Base-by-base conservation (phyloP, 1,140 invertebrate genomes). In the Aphis craccivora region DNA sequence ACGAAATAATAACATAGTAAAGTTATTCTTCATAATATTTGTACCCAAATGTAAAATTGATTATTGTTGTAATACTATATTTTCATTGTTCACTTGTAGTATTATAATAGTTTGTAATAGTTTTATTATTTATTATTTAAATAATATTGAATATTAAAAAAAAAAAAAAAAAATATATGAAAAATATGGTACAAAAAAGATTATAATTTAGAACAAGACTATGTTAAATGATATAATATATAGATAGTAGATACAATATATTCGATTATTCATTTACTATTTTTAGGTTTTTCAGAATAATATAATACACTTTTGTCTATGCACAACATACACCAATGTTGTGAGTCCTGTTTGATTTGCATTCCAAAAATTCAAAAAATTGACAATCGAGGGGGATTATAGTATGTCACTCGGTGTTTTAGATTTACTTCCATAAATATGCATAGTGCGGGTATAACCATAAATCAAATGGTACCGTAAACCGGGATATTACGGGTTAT, bases 401-500 rank as follows among this genome's bases (percentile, higher is more conserved):
- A 22, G 23, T 55, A 55, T 35, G 88, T 90, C 89, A 30, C 40
- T 3, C 11, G 35, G 37, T 11, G 30, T 90, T 90, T 90, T 60
- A 40, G 88, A 90, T 90, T 90, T 90, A 90, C 89, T 67, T 67
- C 55, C 55, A 45, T 67, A 90, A 90, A 67, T 90, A 67, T n/a
- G 55, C 55, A 43, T 43, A 43, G 30, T 40, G 23, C 14, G 89
- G 14, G 55, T 22, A 25, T 60, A 43, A 60, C 37, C 89, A 90
- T 90, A 90, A 90, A 90, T 90, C 89, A 90, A 60, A 55, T 30
- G 53, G 45, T 89, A 90, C 53, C 53, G 37, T 90, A 90, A 90
- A 90, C 53, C 89, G 25, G 89, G 55, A 60, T 60, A 55, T 89
- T 89, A 89, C 55, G 89, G 55, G 55, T 60, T 90, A 90, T 60